phyloP scores from a whole-genome alignment of 2,797 vertebrate genomes.

The Onychomys leucogaster region DNA sequence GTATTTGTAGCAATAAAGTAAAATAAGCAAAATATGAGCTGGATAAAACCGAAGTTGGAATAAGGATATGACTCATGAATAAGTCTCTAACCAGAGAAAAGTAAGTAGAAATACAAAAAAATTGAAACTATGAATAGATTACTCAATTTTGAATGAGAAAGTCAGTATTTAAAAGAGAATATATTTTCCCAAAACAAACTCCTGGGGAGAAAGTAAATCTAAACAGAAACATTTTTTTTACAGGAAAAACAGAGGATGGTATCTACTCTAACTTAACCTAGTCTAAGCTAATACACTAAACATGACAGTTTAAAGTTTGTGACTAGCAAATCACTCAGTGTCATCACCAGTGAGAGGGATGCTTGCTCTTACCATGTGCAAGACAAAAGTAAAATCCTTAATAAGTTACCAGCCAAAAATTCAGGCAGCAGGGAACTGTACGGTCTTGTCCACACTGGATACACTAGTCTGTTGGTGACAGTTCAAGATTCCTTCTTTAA shows the following conservation, averaged over 20 bases:
- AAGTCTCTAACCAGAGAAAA: not conserved
- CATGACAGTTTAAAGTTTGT: too few species aligned
- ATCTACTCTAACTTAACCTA: not conserved
- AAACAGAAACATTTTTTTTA: not conserved
- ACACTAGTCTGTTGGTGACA: not conserved
- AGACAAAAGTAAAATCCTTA: not conserved
- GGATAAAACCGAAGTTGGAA: not conserved
- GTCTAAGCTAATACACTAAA: not conserved
- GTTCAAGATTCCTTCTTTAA: not conserved
- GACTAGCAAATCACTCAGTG: accelerated
- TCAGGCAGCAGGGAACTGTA: not conserved
- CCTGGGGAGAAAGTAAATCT: not conserved
- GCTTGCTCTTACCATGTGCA: not conserved
- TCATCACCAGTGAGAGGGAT: not conserved
- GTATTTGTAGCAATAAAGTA: slow-evolving; percentile 6
- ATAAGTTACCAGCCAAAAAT: not conserved
- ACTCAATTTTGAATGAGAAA: not conserved
- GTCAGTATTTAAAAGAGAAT: not conserved
- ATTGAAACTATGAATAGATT: not conserved
- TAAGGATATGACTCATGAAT: not conserved
- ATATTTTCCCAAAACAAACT: not conserved
- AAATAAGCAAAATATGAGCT: not conserved
- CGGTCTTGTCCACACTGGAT: not conserved
- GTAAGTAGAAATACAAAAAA: not conserved
- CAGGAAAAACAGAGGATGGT: not conserved